These are phyloP conservation scores for Rhagophthalmus giganteus DNA, from an alignment of 2,888 invertebrate genomes.

Conservation along the genomic window DNA sequence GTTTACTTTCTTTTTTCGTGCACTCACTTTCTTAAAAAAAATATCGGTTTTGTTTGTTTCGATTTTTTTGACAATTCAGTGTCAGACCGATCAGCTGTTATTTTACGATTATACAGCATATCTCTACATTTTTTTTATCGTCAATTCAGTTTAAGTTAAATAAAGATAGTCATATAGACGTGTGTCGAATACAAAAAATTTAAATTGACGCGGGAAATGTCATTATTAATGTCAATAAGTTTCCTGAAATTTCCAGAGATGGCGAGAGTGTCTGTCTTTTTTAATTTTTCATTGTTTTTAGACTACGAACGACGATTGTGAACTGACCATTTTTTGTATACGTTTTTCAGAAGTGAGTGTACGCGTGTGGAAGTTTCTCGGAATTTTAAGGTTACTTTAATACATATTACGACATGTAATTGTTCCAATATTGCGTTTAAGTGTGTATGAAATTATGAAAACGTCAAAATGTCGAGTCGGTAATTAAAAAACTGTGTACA, in stretches of 20 bases:
- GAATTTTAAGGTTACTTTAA: conserved; percentile 31
- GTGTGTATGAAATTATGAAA: conserved; percentile 1
- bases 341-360: conserved; percentile 37
- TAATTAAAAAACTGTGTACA: conserved; percentile 29
- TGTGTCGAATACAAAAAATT: background rate
- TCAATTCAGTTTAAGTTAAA: background rate
- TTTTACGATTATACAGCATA: background rate
- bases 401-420: conserved; percentile 1
- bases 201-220: conserved; percentile 5
- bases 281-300: conserved; percentile 38
- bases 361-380: conserved; percentile 27
- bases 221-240: too few relatives aligned
- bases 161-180: background rate
- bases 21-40: too few relatives aligned
- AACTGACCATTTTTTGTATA: conserved; percentile 34
- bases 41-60: background rate
- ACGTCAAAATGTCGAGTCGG: conserved; percentile 4
- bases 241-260: conserved; percentile 18
- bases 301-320: conserved; percentile 26
- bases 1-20: too few relatives aligned
- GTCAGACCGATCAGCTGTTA: conserved; percentile 11
- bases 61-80: conserved; percentile 7
- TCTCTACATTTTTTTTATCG: too few relatives aligned
- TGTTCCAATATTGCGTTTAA: too few relatives aligned
- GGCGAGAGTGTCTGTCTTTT: conserved; percentile 19